These are phyloP conservation scores for Dreissena rostriformis DNA, from an alignment of 1,140 invertebrate species.

Conservation along the genomic window DNA sequence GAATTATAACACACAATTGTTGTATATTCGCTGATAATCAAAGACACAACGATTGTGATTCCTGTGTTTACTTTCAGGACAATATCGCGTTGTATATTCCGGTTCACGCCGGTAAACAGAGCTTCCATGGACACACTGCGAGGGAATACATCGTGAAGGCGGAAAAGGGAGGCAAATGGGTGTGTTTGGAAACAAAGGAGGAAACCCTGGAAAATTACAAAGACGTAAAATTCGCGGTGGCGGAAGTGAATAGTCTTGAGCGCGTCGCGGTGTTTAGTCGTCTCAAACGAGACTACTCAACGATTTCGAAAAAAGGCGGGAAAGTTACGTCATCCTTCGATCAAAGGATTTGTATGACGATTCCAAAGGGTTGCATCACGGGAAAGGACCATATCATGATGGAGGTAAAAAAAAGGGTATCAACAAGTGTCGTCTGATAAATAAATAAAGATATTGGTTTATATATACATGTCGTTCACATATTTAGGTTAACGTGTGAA, in stretches of 20 bases:
- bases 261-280: slow-evolving; percentile 75
- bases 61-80: slow-evolving; percentile 14
- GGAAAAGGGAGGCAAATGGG: slow-evolving; percentile 70
- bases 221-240: slow-evolving; percentile 71
- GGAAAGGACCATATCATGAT: slow-evolving; percentile 71
- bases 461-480: too few relatives aligned
- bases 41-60: too few relatives aligned
- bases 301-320: slow-evolving; percentile 63
- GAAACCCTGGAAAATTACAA: slow-evolving; percentile 65
- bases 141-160: slow-evolving; percentile 74
- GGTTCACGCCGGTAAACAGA: slow-evolving; percentile 30
- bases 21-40: too few relatives aligned
- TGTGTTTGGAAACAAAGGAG: slow-evolving; percentile 69
- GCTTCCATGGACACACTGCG: slow-evolving; percentile 60
- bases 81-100: slow-evolving; percentile 22
- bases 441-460: too few relatives aligned
- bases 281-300: slow-evolving; percentile 76
- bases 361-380: slow-evolving; percentile 68
- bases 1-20: too few relatives aligned
- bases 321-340: slow-evolving; percentile 76
- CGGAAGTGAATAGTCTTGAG: slow-evolving; percentile 66
- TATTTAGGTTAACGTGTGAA: too few relatives aligned
- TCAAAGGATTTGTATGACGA: slow-evolving; percentile 71
- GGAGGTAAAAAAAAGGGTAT: slow-evolving; percentile 65
- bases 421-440: too few relatives aligned